Evolutionary conservation across 2,113 vertebrate species (phyloP).

Genomic region (Ranitomeya variabilis): DNA sequence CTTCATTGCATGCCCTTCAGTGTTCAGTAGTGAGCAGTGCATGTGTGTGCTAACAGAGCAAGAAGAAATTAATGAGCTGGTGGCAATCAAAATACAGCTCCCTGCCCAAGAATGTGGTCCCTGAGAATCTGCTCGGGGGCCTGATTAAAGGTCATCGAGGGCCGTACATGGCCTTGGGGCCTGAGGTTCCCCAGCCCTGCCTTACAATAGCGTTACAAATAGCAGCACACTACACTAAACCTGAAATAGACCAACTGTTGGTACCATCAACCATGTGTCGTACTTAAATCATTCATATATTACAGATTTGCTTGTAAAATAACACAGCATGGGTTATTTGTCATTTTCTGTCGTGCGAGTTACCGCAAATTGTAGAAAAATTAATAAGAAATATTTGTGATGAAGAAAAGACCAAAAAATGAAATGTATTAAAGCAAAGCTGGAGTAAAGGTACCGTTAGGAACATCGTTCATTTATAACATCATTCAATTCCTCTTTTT

Average conservation of each 20-base stretch:
- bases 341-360: background rate
- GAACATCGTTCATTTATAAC: too few species aligned
- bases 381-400: background rate
- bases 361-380: constrained; percentile 3
- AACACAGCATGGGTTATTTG: constrained; percentile 8
- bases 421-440: background rate
- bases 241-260: constrained; percentile 2
- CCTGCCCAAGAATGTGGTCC: too few species aligned
- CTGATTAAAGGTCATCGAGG: too few species aligned
- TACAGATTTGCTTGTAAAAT: constrained; percentile 3
- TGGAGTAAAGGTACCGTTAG: background rate
- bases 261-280: constrained; percentile 6
- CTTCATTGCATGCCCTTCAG: too few species aligned
- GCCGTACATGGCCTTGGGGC: too few species aligned
- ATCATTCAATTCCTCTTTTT: too few species aligned
- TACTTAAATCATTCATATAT: background rate
- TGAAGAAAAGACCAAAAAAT: background rate
- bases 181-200: too few species aligned
- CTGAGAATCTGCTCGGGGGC: too few species aligned
- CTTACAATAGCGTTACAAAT: background rate
- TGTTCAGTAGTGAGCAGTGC: too few species aligned
- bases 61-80: too few species aligned
- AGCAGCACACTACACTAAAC: background rate
- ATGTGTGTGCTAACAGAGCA: too few species aligned
- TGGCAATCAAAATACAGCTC: too few species aligned